A percentile compares a stretch with the other conserved stretches of the same genome.
Conservation (phyloP, 2,113 vertebrate genomes). For the Rissa tridactyla region DNA sequence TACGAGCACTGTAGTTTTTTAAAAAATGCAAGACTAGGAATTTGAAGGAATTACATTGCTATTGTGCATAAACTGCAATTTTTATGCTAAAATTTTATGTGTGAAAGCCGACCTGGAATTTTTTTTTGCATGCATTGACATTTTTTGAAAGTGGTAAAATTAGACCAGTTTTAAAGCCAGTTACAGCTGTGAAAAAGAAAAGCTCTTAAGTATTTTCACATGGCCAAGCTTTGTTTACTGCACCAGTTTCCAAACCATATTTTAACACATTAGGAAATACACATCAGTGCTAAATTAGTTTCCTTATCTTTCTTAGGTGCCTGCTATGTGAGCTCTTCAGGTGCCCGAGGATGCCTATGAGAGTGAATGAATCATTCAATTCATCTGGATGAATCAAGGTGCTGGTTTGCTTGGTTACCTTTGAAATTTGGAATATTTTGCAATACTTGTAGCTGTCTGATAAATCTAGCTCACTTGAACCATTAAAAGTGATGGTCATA, state of each 20-base stretch:
- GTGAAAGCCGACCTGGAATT: neutral
- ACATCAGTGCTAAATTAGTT: neutral
- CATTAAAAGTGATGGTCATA: neutral
- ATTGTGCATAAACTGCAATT: neutral
- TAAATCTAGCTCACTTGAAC: neutral
- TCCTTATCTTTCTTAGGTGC: neutral
- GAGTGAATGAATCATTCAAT: neutral
- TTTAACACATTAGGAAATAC: neutral
- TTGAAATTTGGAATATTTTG: neutral
- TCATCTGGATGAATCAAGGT: neutral
- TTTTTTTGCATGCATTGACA: neutral
- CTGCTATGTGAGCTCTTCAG: neutral
- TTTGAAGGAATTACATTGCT: neutral
- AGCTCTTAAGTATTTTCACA: neutral
- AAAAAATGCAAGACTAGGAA: neutral
- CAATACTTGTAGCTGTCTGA: neutral
- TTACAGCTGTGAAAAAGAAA: neutral
- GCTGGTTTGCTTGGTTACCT: neutral
- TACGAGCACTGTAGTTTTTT: neutral
- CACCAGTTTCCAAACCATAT: neutral
- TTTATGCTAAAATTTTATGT: neutral
- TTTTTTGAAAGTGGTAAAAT: neutral
- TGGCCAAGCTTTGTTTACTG: neutral
- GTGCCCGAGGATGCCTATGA: neutral
- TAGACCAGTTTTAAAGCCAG: neutral